These are phyloP conservation scores for Tortrix viridana DNA, from an alignment of 2,888 invertebrate species.

Conservation along the genomic window DNA sequence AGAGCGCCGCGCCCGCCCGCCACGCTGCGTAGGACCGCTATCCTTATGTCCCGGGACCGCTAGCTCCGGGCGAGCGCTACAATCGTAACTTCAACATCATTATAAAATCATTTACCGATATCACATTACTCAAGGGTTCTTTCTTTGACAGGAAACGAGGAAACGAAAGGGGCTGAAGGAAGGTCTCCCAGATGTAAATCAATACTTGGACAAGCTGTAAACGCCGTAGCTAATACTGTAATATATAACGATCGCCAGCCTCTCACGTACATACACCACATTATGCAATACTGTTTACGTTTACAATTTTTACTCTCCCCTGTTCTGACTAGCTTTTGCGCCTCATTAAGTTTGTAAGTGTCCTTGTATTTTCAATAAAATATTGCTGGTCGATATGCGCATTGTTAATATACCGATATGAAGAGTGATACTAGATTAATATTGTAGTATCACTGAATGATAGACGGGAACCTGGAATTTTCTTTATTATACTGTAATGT, in stretches of 20 bases:
- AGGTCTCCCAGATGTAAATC: constrained; percentile 96
- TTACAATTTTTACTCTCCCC: constrained; percentile 53
- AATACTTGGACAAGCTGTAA: constrained; percentile 99
- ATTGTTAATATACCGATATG: constrained; percentile 57
- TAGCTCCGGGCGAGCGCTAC: constrained; percentile 84
- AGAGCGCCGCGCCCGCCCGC: constrained; percentile 74
- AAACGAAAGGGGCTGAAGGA: constrained; percentile 99
- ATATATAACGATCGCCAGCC: constrained; percentile 72
- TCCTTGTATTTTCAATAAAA: constrained; percentile 56
- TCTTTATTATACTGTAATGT: constrained; percentile 72
- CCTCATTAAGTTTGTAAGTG: constrained; percentile 61
- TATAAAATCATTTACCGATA: not conserved
- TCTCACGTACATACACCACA: constrained; percentile 63
- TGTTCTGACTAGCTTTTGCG: constrained; percentile 50
- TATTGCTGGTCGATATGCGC: constrained; percentile 65
- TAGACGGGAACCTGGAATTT: constrained; percentile 53
- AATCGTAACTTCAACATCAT: constrained; percentile 44
- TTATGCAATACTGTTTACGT: constrained; percentile 55
- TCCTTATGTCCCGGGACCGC: constrained; percentile 89
- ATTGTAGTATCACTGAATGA: constrained; percentile 43
- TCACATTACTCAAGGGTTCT: constrained; percentile 19
- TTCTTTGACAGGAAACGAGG: constrained; percentile 91
- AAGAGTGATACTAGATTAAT: constrained; percentile 58
- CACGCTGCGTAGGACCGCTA: constrained; percentile 92
- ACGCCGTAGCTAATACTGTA: constrained; percentile 78